These are phyloP conservation scores for Stratiomys singularior DNA, from an alignment of 2,888 invertebrate species.

Conservation along the genomic window DNA sequence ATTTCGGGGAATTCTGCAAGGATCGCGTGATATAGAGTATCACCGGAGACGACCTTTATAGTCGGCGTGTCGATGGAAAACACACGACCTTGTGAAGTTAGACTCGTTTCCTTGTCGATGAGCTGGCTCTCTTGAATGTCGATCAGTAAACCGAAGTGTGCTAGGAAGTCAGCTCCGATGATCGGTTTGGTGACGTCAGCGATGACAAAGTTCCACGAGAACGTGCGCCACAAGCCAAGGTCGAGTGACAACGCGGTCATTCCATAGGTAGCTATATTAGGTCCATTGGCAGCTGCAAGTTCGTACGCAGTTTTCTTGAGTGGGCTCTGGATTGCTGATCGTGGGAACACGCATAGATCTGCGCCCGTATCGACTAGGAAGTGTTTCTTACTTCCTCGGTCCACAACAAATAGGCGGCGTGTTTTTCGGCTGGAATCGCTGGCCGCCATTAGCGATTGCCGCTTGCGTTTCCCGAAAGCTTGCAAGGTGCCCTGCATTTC, in stretches of 20 bases:
- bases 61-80: fast-evolving
- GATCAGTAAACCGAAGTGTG: no score
- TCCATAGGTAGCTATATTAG: constrained; percentile 51
- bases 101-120: not conserved
- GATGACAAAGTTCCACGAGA: no score
- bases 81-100: not conserved
- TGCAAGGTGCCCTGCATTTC: constrained; percentile 49
- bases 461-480: not conserved
- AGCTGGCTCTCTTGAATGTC: no score
- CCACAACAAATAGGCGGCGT: constrained; percentile 32
- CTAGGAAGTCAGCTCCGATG: no score
- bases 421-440: constrained; percentile 43
- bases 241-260: constrained; percentile 44
- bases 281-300: constrained; percentile 51
- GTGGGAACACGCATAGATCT: constrained; percentile 51
- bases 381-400: constrained; percentile 1
- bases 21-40: not conserved
- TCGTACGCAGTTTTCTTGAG: constrained; percentile 2
- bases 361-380: constrained; percentile 53
- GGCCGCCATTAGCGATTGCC: constrained; percentile 4
- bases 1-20: not conserved
- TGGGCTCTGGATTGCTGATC: not conserved
- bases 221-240: no score
- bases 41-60: not conserved
- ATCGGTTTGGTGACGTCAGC: no score